phyloP scores from a whole-genome alignment of 2,888 invertebrate species.

The Mycalesis mineus region DNA sequence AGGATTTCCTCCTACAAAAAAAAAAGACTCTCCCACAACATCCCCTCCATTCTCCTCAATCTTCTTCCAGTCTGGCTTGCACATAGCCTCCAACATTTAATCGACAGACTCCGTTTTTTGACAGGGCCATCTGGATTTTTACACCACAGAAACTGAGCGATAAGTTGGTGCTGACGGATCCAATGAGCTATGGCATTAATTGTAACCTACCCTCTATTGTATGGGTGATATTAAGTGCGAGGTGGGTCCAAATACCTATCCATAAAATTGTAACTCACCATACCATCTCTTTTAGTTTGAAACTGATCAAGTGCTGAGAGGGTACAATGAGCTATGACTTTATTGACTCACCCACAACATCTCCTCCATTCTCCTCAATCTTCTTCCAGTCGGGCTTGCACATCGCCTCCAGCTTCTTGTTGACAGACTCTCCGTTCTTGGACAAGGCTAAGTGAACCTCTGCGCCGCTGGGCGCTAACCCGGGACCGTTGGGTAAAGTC shows the following conservation, averaged over 20 bases:
- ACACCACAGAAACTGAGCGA: constrained; percentile 52
- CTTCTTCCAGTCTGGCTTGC: constrained; percentile 61
- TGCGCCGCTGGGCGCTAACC: constrained; percentile 46
- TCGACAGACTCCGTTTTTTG: constrained; percentile 44
- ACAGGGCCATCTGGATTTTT: constrained; percentile 39
- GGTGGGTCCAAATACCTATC: too few relatives aligned
- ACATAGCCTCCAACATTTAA: constrained; percentile 43
- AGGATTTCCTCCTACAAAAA: too few relatives aligned
- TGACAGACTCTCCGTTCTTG: constrained; percentile 44
- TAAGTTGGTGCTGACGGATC: too few relatives aligned
- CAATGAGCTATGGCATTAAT: too few relatives aligned
- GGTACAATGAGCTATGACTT: neutral
- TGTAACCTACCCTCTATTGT: too few relatives aligned
- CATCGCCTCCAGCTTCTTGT: constrained; percentile 42
- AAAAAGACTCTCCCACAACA: constrained; percentile 50
- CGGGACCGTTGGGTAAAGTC: constrained; percentile 43
- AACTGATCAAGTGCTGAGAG: too few relatives aligned
- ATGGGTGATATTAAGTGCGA: too few relatives aligned
- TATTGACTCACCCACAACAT: constrained; percentile 48
- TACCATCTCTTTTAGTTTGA: too few relatives aligned
- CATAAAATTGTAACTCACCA: too few relatives aligned
- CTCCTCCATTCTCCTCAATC: constrained; percentile 46
- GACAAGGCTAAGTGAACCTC: constrained; percentile 40
- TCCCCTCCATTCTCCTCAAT: constrained; percentile 49
- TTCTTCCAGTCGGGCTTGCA: constrained; percentile 63